Conservation (phyloP, 2,888 invertebrate species). For the Orthosia incerta region DNA sequence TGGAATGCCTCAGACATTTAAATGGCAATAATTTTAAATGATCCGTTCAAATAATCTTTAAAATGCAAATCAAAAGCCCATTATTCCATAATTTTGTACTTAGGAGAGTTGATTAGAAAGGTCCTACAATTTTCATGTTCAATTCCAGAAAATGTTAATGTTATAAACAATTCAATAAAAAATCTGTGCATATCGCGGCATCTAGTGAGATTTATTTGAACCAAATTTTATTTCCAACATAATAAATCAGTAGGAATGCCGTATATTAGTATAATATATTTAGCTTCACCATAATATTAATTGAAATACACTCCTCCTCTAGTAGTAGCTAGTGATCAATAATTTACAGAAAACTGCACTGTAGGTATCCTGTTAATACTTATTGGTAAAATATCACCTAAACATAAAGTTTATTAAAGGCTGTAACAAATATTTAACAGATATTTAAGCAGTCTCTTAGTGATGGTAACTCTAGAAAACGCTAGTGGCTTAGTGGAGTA, state of each 20-base stretch:
- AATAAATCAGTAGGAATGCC: constrained; percentile 18
- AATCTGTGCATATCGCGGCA: too few relatives aligned
- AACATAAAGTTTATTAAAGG: neutral
- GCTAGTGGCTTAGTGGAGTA: neutral
- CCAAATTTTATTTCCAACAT: too few relatives aligned
- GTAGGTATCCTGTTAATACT: neutral
- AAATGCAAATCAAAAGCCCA: too few relatives aligned
- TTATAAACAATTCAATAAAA: too few relatives aligned
- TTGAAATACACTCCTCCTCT: neutral
- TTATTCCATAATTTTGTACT: too few relatives aligned
- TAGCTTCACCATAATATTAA: neutral
- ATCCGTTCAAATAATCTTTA: too few relatives aligned
- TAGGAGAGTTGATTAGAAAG: too few relatives aligned
- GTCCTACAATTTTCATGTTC: too few relatives aligned
- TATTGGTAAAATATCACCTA: neutral
- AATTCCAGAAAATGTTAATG: too few relatives aligned
- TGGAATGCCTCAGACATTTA: too few relatives aligned
- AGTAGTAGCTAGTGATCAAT: neutral
- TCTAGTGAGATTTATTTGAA: too few relatives aligned
- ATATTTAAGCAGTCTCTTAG: neutral
- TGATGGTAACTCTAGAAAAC: neutral
- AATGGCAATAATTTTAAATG: too few relatives aligned
- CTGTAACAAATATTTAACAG: neutral
- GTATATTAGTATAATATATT: neutral
- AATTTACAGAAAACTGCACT: neutral